Evolutionary conservation across 2,888 invertebrate species (phyloP), one percentile per base, ranked within the genome.

Genomic region (Ichneumoninae sp.): DNA sequence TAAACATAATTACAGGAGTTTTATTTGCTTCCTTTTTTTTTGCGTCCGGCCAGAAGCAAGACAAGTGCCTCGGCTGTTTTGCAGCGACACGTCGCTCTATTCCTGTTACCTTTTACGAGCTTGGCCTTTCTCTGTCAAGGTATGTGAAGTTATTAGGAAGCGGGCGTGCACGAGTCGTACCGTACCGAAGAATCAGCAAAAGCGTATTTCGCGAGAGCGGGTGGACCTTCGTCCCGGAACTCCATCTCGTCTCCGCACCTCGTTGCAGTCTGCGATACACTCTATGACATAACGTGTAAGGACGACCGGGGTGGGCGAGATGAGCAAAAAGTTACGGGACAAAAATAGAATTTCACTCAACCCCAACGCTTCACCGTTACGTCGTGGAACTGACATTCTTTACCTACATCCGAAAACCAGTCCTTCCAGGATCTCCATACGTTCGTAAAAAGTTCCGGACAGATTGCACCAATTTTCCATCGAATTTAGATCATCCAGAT

Each of bases 101-200:
- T 87, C 87, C 87, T 86, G 89, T 89, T 89, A 86, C 80, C 78
- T 90, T 91, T 91, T 91, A 91, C 90, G 91, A 91, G 68, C 86
- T 60, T 74, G 82, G 85, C 86, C 85, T 87, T 86, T 85, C 89
- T 89, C 88, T 88, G 91, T 87, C 88, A 88, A 89, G 87, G 88
- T 86, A 88, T 87, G 89, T 76, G 82, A 88, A 89, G 90, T 89
- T 89, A 90, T 90, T 89, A 88, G 88, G 88, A 86, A 90, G 86
- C 86, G 71, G 83, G 75, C 80, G 72, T 72, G 65, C 54, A 85
- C 79, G 69, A 69, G 66, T 80, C 80, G n/a, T 72, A 33, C 19
- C 40, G 71, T 16, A 57, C 36, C 40, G n/a, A 47, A 47, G 65
- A 69, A 54, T 76, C 76, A 26, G 69, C 76, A 54, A 77, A 77